A percentile compares a stretch with the other conserved stretches of the same genome.
These are phyloP conservation scores for Intellagama lesueurii DNA, from an alignment of 2,797 vertebrate species.

Conservation along the genomic window DNA sequence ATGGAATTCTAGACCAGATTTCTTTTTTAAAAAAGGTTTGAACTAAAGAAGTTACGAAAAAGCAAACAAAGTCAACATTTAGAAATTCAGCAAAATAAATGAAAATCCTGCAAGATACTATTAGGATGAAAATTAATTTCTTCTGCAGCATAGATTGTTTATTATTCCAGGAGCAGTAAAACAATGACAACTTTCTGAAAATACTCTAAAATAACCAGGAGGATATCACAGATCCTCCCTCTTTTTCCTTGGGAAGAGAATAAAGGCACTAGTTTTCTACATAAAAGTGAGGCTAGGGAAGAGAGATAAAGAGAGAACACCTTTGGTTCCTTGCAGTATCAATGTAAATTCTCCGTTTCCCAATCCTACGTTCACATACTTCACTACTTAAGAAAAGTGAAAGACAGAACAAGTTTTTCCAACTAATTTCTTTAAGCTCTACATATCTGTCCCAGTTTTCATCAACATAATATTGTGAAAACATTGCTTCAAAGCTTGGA, in stretches of 20 bases:
- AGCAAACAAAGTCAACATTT: background rate
- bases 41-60: background rate
- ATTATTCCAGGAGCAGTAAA: background rate
- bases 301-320: background rate
- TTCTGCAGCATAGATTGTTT: background rate
- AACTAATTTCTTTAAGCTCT: background rate
- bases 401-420: background rate
- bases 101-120: background rate
- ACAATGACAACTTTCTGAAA: accelerated
- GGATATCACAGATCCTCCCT: background rate
- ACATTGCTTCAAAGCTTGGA: background rate
- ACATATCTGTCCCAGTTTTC: background rate
- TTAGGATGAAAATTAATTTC: background rate
- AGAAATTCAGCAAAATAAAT: background rate
- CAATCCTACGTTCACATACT: background rate
- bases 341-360: background rate
- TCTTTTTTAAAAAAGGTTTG: background rate
- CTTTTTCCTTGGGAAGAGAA: background rate
- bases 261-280: background rate
- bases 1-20: background rate
- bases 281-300: too few relatives aligned
- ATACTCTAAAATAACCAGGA: accelerated
- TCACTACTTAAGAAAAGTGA: background rate
- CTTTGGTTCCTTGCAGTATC: background rate
- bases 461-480: background rate